These are phyloP conservation scores for Dipodomys ordii DNA, from an alignment of 2,113 vertebrate genomes.

Conservation along the genomic window DNA sequence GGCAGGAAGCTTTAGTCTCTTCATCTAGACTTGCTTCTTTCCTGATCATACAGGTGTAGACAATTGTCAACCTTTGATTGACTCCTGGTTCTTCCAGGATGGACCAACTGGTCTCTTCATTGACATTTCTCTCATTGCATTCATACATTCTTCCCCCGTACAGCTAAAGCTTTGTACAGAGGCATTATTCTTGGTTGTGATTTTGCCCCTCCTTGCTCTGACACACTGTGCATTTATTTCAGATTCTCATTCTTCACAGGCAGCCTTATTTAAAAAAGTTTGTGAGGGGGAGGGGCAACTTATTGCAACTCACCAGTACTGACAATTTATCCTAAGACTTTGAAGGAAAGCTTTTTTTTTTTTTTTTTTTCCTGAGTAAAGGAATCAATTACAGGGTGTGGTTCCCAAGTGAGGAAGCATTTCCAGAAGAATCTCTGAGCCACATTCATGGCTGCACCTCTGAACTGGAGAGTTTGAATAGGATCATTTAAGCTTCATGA, in stretches of 20 bases:
- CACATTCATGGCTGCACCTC: background rate
- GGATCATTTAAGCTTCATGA: background rate
- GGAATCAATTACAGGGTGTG: slow-evolving; percentile 79
- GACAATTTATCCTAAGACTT: slow-evolving; percentile 71
- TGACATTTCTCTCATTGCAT: background rate
- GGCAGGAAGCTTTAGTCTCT: background rate
- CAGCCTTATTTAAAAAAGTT: slow-evolving; percentile 57
- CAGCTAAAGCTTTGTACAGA: background rate
- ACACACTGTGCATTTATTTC: background rate
- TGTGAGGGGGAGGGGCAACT: slow-evolving; percentile 29
- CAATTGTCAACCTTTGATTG: background rate
- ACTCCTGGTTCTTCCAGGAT: background rate
- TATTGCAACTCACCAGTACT: slow-evolving; percentile 45
- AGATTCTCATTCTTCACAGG: slow-evolving; percentile 53
- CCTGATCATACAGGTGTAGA: background rate
- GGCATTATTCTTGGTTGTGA: background rate
- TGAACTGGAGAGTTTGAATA: background rate
- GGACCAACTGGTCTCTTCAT: background rate
- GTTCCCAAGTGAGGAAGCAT: slow-evolving; percentile 65
- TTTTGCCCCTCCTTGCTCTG: slow-evolving; percentile 41
- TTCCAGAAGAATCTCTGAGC: slow-evolving; percentile 54
- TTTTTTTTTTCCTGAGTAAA: slow-evolving; percentile 70
- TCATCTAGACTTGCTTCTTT: background rate
- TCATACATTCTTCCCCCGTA: background rate
- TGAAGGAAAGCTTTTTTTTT: slow-evolving; percentile 63